phyloP scores from a whole-genome alignment of 2,797 vertebrate species.

The Crenichthys baileyi region DNA sequence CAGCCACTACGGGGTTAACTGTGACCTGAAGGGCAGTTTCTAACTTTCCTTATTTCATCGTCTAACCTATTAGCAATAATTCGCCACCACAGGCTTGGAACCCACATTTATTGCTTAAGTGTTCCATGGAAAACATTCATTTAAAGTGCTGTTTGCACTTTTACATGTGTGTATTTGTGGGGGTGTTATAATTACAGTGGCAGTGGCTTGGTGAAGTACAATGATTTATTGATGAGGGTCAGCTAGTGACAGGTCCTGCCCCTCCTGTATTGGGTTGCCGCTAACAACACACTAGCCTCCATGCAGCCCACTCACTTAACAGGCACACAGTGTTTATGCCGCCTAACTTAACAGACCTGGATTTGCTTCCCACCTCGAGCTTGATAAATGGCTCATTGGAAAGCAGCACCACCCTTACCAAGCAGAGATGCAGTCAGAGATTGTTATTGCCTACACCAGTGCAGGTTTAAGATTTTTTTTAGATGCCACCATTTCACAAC shows the following conservation, averaged over 20 bases:
- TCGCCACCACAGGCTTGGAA: conserved; percentile 21
- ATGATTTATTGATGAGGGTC: conserved; percentile 82
- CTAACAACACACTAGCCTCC: conserved; percentile 74
- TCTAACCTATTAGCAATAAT: conserved; percentile 45
- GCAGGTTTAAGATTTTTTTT: conserved; percentile 29
- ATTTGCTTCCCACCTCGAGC: conserved; percentile 60
- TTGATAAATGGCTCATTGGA: conserved; percentile 79
- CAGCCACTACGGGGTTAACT: conserved; percentile 33
- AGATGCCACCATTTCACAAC: background rate
- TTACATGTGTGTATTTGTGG: conserved; percentile 33
- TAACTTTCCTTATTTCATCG: conserved; percentile 19
- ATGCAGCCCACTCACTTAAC: conserved; percentile 78
- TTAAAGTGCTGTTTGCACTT: conserved; percentile 41
- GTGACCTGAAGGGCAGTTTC: conserved; percentile 24
- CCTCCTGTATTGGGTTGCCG: conserved; percentile 65
- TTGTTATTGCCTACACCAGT: conserved; percentile 53
- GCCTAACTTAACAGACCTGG: conserved; percentile 62
- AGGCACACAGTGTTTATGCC: conserved; percentile 69
- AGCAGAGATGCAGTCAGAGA: conserved; percentile 50
- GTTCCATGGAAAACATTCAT: conserved; percentile 34
- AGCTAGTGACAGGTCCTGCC: conserved; percentile 72
- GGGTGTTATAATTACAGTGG: conserved; percentile 72
- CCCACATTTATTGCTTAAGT: conserved; percentile 29
- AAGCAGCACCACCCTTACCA: conserved; percentile 59
- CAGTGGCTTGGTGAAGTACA: conserved; percentile 62